Evolutionary conservation across 2,113 vertebrate species (phyloP), one percentile per base, ranked within the genome.

Genomic region (Gadus macrocephalus): DNA sequence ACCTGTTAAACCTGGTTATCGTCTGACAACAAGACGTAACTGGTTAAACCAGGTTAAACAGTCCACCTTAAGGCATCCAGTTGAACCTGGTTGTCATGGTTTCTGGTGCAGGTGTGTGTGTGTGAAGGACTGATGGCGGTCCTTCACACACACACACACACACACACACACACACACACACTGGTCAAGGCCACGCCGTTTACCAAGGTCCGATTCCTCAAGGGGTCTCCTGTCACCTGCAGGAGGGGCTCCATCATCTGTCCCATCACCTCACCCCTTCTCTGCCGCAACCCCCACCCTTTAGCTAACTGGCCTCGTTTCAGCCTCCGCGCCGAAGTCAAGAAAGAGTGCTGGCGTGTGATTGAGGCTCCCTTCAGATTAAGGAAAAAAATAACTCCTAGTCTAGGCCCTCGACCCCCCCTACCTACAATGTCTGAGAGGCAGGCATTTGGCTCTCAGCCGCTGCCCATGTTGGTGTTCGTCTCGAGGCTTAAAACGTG

Each of bases 61-160:
- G 25, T 25, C 25, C 25, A 25, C 25, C 25, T 25, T 25, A 25
- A 25, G 25, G 25, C 25, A 25, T 25, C 25, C 25, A 25, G 25
- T 25, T 25, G 25, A 25, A 25, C 25, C 25, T 25, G 25, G 25
- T 25, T 35, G 31, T 7, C 59, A 15, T 53, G 42, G 9, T 9
- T 59, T 64, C 5, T 15, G 0, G 38, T 20, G 64, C 78, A 99
- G 97, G 95, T 67, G 93, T 96, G 71, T 88, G 91, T 0, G 88
- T 0, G 88, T 96, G 71, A 93, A 92, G 20, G 85, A 92, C 15
- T 93, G 94, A 12, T 98, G 93, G 93, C 25, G 25, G 25, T 25
- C 25, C 25, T 25, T 25, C 25, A 25, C 25, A 25, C 25, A 25
- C 25, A 25, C 86, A 87, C 22, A 88, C 93, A 25, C 25, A 25